Base-by-base conservation (phyloP, 1,140 invertebrate species). In the Penaeus japonicus region DNA sequence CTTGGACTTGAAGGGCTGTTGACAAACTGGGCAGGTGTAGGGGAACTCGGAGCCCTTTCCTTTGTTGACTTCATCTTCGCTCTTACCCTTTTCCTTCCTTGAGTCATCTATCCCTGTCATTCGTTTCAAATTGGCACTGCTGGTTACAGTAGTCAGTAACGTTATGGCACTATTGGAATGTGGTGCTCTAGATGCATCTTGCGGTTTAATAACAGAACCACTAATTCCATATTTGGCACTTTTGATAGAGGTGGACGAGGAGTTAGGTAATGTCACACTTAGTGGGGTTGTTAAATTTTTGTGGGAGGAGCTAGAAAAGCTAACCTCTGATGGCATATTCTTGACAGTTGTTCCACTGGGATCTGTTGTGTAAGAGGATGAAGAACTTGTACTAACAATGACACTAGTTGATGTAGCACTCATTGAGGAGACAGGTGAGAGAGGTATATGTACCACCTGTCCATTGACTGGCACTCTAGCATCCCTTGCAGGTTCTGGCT, bases 21-120 rank as follows among this genome's bases (percentile, higher is more conserved):
- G 53, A 57, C 87, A 89, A 12, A 89, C 87, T n/a, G 87, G 87
- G 15, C 87, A 89, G 0, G 55, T 78, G 80, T 78, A 79, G 2
- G 80, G 54, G 15, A 57, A 77, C 27, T 79, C 30, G 20, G 30
- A n/a, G 39, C 32, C 30, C 53, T 35, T 70, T 65, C 59, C 59
- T 73, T 54, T 70, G 1, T 22, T 20, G 17, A 5, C 24, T 27
- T 54, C 57, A 35, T 83, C 70, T 17, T 54, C 70, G 20, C 17
- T 53, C 30, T 78, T 78, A 35, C 24, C 54, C 55, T 77, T 18
- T 27, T 62, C 77, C 35, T 84, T 84, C 32, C 4, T 65, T 47
- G 39, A 59, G 57, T 65, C 57, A 20, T 82, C 24, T 82, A 82
- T n/a, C 17, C n/a, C 39, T 30, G 83, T 18, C 70, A 85, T n/a